Base-by-base conservation (phyloP, 2,888 invertebrate species). In the Eudemis profundana region DNA sequence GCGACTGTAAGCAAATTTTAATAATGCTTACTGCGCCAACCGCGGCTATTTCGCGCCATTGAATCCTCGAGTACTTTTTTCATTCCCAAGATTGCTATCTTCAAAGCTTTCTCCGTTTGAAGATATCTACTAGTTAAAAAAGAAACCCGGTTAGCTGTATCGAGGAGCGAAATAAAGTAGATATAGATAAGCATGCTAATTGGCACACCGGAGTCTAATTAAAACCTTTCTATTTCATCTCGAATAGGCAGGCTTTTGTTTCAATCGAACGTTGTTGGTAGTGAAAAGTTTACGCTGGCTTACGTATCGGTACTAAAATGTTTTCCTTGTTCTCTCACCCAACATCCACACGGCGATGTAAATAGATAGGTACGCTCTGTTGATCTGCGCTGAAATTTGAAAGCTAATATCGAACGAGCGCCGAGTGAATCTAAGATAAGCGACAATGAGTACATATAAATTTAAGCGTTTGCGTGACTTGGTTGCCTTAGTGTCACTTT, bases 1-100 rank as follows among this genome's bases (percentile, higher is more conserved):
- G 84, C 83, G 69, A 72, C 76, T 75, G 83, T 85, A 85, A 84
- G 86, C 86, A 86, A 85, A 86, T 86, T 87, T 87, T 87, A 87
- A 87, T 87, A 86, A 86, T 79, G 87, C 86, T 85, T 84, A 85
- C 85, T 78, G 77, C 77, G 82, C 73, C 79, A 78, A 77, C 77
- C 77, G 78, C 76, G 73, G 81, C 76, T 80, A 82, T 83, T 85
- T 85, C 81, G 82, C 83, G 73, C 84, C 85, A 85, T 85, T 85
- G 85, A 84, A 82, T 83, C 72, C 81, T 81, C 81, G 80, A 83
- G 83, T 77, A 82, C 79, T 83, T 83, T 84, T 82, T 80, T 69
- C 67, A 67, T 68, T 69, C 64, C 59, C 40, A 38, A 65, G 66
- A 69, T 69, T 68, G 65, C 50, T 62, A 70, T 70, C 67, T 66